Percentiles rank a stretch among this genome's conserved stretches.
Conservation (phyloP, 2,797 vertebrate species). For the Rhynchotus rufescens region DNA sequence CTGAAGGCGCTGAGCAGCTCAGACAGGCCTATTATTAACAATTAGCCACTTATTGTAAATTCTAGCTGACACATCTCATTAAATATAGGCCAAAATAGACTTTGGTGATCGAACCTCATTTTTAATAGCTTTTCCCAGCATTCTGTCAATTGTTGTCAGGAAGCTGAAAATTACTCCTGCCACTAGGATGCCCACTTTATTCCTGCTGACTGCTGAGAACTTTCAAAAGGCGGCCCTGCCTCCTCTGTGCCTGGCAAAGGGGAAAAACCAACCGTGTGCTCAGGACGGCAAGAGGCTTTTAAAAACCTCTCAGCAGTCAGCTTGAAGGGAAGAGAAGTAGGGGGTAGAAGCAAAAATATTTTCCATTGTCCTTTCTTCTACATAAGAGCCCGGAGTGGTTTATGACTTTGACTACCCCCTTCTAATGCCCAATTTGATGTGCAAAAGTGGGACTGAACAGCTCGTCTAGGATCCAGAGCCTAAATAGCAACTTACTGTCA, state of each 20-base stretch:
- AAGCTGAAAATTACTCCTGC: slow-evolving; percentile 70
- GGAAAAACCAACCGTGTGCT: slow-evolving; percentile 52
- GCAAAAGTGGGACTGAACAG: neutral
- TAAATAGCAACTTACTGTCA: slow-evolving; percentile 4
- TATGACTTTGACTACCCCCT: slow-evolving; percentile 34
- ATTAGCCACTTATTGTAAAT: slow-evolving; percentile 78
- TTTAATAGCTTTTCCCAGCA: slow-evolving; percentile 74
- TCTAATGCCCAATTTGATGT: slow-evolving; percentile 20
- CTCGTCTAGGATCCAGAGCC: neutral
- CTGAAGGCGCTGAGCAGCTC: slow-evolving; percentile 49
- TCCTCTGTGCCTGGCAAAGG: slow-evolving; percentile 51
- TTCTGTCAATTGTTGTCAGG: slow-evolving; percentile 73
- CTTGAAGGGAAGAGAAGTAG: slow-evolving; percentile 17
- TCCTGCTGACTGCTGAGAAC: slow-evolving; percentile 69
- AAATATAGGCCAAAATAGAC: slow-evolving; percentile 70
- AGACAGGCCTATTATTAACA: slow-evolving; percentile 72
- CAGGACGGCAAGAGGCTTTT: slow-evolving; percentile 35
- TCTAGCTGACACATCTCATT: slow-evolving; percentile 73
- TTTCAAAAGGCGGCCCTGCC: slow-evolving; percentile 69
- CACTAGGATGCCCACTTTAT: slow-evolving; percentile 73
- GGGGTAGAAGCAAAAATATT: slow-evolving; percentile 49
- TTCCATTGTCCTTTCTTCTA: slow-evolving; percentile 22
- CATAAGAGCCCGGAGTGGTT: neutral
- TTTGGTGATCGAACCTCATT: slow-evolving; percentile 68
- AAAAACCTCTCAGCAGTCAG: slow-evolving; percentile 58